Evolutionary conservation across 2,113 vertebrate species (phyloP).

Genomic region (Rhea pennata): DNA sequence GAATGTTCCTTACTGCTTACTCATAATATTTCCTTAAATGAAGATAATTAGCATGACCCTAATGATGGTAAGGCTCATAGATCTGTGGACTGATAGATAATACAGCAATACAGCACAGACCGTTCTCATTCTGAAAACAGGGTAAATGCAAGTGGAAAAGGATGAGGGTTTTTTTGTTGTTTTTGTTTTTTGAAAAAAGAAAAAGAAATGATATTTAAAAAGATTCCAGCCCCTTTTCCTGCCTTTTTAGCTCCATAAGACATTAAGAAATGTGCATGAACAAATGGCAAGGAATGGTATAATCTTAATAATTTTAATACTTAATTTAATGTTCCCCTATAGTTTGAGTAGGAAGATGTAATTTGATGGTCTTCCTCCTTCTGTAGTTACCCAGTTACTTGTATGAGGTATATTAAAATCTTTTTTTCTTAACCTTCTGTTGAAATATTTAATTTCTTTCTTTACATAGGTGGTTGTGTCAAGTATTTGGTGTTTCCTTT

Average conservation of each 20-base stretch:
- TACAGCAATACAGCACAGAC: background rate
- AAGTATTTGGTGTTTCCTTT: too few species aligned
- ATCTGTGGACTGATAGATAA: background rate
- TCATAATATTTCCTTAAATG: background rate
- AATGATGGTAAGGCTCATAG: background rate
- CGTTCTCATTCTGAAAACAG: background rate
- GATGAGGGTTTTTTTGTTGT: background rate
- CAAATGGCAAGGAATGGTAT: background rate
- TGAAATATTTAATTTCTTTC: too few species aligned
- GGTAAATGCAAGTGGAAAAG: background rate
- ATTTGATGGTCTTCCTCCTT: too few species aligned
- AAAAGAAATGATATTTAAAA: background rate
- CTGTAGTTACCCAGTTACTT: too few species aligned
- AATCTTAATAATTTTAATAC: background rate
- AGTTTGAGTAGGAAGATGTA: too few species aligned
- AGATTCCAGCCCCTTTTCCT: background rate
- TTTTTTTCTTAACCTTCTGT: too few species aligned
- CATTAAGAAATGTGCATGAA: background rate
- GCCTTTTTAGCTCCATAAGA: background rate
- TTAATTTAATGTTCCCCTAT: too few species aligned
- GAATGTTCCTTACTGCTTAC: background rate
- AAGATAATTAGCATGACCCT: background rate
- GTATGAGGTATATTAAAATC: too few species aligned
- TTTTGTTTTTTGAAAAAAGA: background rate
- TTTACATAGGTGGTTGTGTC: too few species aligned